Base-by-base conservation (phyloP, 2,888 invertebrate genomes). In the Callosobruchus maculatus region DNA sequence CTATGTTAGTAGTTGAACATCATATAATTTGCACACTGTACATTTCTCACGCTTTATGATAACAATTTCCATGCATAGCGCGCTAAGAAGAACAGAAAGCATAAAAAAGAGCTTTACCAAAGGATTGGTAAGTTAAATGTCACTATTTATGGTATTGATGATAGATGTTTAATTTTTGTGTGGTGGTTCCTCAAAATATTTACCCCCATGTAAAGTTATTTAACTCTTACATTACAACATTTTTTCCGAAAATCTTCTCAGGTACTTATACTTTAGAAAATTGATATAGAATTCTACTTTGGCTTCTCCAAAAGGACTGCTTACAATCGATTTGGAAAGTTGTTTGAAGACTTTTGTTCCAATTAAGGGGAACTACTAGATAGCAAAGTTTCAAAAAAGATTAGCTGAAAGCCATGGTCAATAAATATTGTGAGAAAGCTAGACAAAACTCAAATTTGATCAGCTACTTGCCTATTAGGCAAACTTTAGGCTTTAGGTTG, bases 81-180 rank as follows among this genome's bases (percentile, higher is more conserved):
- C 88, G 90, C 91, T 90, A 92, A 90, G 90, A 92, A 91, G 88
- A 90, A 90, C 85, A 90, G 92, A 88, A 93, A 92, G 88, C 90
- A 92, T 89, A 91, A 91, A 89, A 92, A 91, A 89, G 92, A 92
- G 88, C 90, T 92, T 85, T 93, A 93, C 90, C 93, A 93, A 88
- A 91, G 93, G 88, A 92, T 93, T 90, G 93, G 93, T 93, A 93
- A 93, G 93, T 87, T 26, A 71, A 20, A 78, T 71, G 68, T 49
- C 3, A 49, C 49, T 49, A 7, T 49, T 49, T 49, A 13, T 49
- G 49, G 49, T 49, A 49, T 49, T 49, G 49, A 68, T 68, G 21
- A 68, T 68, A 20, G 22, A 68, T 22, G 69, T 75, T 73, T 49
- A 71, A 72, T 68, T 73, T 30, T 70, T 73, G 5, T 70, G 70